Base-by-base conservation (phyloP, 2,888 invertebrate species). In the Tillus elongatus region DNA sequence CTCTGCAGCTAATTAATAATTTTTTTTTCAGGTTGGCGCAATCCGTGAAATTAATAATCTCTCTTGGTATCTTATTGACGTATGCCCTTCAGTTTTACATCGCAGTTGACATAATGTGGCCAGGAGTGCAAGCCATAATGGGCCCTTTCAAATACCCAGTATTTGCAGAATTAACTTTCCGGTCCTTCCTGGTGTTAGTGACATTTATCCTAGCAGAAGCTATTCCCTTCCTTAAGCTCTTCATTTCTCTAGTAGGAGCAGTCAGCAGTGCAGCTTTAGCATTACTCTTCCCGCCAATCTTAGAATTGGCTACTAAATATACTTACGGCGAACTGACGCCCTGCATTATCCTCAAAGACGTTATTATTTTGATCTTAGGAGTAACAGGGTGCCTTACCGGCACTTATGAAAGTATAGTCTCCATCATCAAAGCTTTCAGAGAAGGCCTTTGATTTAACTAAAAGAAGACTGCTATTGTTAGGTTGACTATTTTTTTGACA, bases 81-180 rank as follows among this genome's bases (percentile, higher is more conserved):
- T 97, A 93, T 66, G 85, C 92, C 0, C 73, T 97, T 12, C 96
- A 96, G 69, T 86, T 97, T 61, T 96, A 93, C 65, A 93, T 97
- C 27, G 91, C 96, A 0, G 75, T 93, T 30, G 82, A 82, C 37
- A 86, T 96, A 40, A 80, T 91, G 52, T 90, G 88, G 85, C 90
- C 93, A 0, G 62, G 67, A 16, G 63, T 86, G 15, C 61, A 65
- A 36, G 61, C 67, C 34, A 64, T 69, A 48, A 69, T 73, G 32
- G 77, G 74, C 3, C 67, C 72, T 19, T 69, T 73, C 44, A 69
- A 70, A 31, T 71, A 70, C 51, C 77, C 77, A 0, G 64, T 77
- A 1, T 51, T 71, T 15, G 72, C 74, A 11, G 89, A 91, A 63
- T 73, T 83, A 13, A 53, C 71, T 3, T 85, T 85, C 56, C 73